These are phyloP conservation scores for Darevskia nairensis DNA, from an alignment of 2,797 vertebrate species.

Conservation along the genomic window DNA sequence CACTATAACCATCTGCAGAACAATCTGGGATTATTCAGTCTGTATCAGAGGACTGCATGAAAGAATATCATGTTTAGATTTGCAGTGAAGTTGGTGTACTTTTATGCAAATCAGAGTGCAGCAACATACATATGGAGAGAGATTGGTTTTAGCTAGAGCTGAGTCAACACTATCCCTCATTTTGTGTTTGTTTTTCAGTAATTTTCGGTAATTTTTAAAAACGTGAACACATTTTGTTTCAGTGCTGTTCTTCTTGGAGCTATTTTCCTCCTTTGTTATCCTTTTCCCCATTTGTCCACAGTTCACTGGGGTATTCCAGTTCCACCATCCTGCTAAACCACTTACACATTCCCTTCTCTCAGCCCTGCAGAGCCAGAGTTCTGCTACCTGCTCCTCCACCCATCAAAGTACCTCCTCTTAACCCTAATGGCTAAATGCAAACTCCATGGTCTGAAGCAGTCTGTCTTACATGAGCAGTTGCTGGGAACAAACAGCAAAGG, in stretches of 20 bases:
- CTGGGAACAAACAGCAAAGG: too few relatives aligned
- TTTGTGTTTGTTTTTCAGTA: neutral
- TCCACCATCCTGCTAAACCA: neutral
- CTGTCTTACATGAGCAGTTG: too few relatives aligned
- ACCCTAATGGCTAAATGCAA: too few relatives aligned
- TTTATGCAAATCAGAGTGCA: neutral
- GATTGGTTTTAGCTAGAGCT: neutral
- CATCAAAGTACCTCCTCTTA: neutral
- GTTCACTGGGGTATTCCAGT: neutral
- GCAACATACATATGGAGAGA: neutral
- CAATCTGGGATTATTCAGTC: slow-evolving; percentile 8
- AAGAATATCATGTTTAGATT: neutral
- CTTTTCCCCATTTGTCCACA: neutral
- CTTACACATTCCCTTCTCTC: neutral
- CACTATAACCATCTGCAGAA: neutral
- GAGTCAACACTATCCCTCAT: neutral
- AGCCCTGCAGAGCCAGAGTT: neutral
- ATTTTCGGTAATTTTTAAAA: neutral
- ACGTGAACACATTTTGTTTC: neutral
- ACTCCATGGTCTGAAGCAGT: too few relatives aligned
- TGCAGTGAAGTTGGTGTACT: neutral
- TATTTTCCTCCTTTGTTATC: neutral
- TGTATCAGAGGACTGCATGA: neutral
- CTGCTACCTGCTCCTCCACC: neutral
- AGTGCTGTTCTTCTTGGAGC: neutral